These are phyloP conservation scores for Drosophila mimica DNA, from an alignment of 2,888 invertebrate species.

Conservation along the genomic window DNA sequence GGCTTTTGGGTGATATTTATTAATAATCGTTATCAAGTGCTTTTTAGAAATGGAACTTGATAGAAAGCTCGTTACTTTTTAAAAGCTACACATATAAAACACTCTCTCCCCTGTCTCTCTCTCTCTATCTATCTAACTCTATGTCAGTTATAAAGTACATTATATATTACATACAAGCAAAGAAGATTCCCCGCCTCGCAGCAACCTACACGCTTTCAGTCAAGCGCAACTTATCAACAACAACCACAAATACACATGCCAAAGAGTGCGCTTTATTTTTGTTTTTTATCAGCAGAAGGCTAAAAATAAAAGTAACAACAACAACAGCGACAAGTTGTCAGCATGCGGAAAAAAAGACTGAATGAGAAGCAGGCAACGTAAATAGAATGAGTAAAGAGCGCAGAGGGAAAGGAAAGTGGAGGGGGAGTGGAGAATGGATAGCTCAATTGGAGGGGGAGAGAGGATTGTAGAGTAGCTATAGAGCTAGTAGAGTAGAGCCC, in stretches of 20 bases:
- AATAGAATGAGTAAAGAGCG: conserved; percentile 21
- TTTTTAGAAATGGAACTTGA: conserved; percentile 6
- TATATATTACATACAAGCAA: conserved; percentile 3
- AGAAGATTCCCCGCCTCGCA: conserved; percentile 12
- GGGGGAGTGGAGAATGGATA: conserved; percentile 1
- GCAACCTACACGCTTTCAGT: conserved; percentile 17
- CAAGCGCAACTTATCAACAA: conserved; percentile 26
- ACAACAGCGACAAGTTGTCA: conserved; percentile 27
- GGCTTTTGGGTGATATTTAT: not conserved
- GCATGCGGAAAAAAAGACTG: conserved; percentile 38
- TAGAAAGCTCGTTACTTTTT: not conserved
- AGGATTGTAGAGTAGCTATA: conserved; percentile 2
- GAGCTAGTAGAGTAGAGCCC: conserved; percentile 20
- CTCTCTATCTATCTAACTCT: not conserved
- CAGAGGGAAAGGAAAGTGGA: conserved; percentile 17
- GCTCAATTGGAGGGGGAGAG: conserved; percentile 13
- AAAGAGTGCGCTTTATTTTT: conserved; percentile 38
- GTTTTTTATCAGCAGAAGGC: conserved; percentile 44
- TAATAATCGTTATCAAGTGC: conserved; percentile 4
- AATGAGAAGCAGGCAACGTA: conserved; percentile 47
- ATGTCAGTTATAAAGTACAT: conserved; percentile 1
- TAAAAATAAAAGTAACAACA: conserved; percentile 41
- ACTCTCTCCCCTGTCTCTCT: not conserved
- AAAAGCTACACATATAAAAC: not conserved
- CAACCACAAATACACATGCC: conserved; percentile 20